Percentiles rank a stretch among this genome's conserved stretches.
Evolutionary conservation across 1,140 invertebrate species (phyloP).

Genomic region (Stenopsyche tienmushanensis): DNA sequence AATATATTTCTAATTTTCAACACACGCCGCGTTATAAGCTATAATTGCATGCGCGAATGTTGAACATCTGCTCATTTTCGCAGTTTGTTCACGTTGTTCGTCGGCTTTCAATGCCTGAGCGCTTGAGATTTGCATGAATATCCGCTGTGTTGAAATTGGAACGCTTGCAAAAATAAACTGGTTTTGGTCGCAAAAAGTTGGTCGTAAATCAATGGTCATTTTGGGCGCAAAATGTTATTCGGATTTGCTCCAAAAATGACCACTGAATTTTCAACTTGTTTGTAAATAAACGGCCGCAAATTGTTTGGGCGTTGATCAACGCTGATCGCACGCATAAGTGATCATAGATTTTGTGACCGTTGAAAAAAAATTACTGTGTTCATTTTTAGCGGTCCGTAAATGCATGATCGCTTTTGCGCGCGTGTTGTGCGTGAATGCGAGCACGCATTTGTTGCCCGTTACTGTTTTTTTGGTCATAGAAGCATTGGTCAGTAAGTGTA

Average conservation of each 20-base stretch:
- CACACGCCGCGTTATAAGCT: conserved; percentile 3
- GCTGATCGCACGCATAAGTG: no score
- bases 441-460: background rate
- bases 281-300: background rate
- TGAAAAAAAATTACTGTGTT: no score
- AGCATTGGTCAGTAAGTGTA: background rate
- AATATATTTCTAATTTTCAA: conserved; percentile 31
- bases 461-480: background rate
- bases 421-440: no score
- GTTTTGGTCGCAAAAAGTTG: background rate
- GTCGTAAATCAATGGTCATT: background rate
- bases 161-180: background rate
- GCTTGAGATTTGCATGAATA: no score
- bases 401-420: no score
- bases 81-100: background rate
- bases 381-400: background rate
- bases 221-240: no score
- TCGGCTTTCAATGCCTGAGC: no score
- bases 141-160: background rate
- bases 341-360: no score
- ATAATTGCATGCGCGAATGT: background rate
- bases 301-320: background rate
- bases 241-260: no score
- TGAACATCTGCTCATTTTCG: conserved; percentile 5
- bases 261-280: no score